A percentile compares a stretch with the other conserved stretches of the same genome.
phyloP scores from a whole-genome alignment of 2,797 vertebrate species.

The Antennarius maculatus region DNA sequence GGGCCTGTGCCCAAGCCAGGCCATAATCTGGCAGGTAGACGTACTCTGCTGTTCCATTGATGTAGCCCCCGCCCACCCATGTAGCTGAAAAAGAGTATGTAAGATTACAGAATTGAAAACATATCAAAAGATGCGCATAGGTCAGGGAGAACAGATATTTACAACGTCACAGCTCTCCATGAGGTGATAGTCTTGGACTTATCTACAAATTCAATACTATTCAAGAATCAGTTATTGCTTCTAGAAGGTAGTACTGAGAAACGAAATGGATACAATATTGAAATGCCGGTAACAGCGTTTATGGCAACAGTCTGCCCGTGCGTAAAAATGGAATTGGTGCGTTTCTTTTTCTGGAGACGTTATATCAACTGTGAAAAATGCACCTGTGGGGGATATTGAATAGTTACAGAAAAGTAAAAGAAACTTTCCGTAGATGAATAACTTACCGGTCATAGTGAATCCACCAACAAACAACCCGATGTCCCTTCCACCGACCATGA shows the following conservation, averaged over 20 bases:
- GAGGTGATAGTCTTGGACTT: neutral
- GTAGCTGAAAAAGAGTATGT: slow-evolving; percentile 84
- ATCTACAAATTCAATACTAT: neutral
- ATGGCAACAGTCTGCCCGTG: slow-evolving; percentile 6
- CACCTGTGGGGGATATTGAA: neutral
- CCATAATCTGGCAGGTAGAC: slow-evolving; percentile 93
- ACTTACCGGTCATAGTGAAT: slow-evolving; percentile 96
- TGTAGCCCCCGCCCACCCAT: slow-evolving; percentile 99
- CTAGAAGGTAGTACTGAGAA: neutral
- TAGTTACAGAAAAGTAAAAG: neutral
- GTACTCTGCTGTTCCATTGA: slow-evolving; percentile 97
- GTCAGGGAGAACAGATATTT: too few species aligned
- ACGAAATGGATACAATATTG: neutral
- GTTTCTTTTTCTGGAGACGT: neutral
- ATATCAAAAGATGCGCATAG: too few species aligned
- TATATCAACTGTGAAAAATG: neutral
- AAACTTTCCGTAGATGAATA: neutral
- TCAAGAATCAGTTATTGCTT: neutral
- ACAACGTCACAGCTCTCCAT: neutral
- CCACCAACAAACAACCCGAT: slow-evolving; percentile 95
- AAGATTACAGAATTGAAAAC: too few species aligned
- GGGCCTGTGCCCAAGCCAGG: slow-evolving; percentile 97
- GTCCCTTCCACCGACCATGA: slow-evolving; percentile 96
- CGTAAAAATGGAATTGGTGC: slow-evolving; percentile 30
- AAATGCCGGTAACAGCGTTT: neutral